Evolutionary conservation across 2,888 invertebrate species (phyloP).

Genomic region (Drosophila mulleri): DNA sequence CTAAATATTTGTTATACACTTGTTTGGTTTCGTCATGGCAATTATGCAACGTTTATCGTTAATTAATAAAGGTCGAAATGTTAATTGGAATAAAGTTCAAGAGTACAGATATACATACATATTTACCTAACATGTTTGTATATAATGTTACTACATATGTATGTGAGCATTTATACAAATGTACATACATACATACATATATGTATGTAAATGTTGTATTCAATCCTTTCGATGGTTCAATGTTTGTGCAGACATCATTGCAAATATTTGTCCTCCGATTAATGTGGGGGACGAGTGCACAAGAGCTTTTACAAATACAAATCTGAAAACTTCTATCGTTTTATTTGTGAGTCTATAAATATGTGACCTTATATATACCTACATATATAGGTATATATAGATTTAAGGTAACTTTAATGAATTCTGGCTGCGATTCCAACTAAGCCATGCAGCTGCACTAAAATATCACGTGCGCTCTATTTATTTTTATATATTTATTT

Average conservation of each 20-base stretch:
- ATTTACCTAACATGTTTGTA: neutral
- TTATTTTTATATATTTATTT: constrained; percentile 1
- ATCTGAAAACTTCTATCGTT: neutral
- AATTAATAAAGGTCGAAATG: constrained; percentile 70
- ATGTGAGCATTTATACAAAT: neutral
- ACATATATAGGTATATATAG: neutral
- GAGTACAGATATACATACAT: constrained; percentile 11
- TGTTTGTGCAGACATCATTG: constrained; percentile 50
- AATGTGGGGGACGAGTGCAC: constrained; percentile 10
- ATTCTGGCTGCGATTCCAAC: constrained; percentile 4
- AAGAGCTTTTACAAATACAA: constrained; percentile 3
- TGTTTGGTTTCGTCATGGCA: constrained; percentile 11
- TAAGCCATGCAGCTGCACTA: constrained; percentile 2
- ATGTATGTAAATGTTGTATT: neutral
- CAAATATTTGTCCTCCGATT: constrained; percentile 44
- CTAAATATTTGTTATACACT: constrained; percentile 29
- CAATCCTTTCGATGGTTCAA: constrained; percentile 19
- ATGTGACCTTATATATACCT: neutral
- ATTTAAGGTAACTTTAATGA: constrained; percentile 1
- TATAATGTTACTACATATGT: neutral
- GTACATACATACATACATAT: neutral
- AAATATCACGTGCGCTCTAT: constrained; percentile 14
- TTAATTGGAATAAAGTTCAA: constrained; percentile 63
- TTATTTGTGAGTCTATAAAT: constrained; percentile 2
- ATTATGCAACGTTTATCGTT: constrained; percentile 53